phyloP scores from a whole-genome alignment of 92 coral and sea anemone species.

The Zoanthus gigantus region DNA sequence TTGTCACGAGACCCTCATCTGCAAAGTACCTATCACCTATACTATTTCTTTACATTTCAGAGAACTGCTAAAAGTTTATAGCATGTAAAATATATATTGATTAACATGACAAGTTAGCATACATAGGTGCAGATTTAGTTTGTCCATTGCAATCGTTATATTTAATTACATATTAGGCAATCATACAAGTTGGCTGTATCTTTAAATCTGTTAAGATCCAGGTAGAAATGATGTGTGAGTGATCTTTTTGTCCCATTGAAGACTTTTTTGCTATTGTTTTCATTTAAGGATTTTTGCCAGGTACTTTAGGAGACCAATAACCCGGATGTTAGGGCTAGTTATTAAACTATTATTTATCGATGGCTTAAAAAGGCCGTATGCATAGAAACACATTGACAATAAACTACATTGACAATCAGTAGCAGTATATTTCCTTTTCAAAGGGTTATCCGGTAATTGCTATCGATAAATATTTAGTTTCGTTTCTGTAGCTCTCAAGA shows the following conservation, averaged over 20 bases:
- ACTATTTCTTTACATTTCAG: not conserved
- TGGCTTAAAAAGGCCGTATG: not conserved
- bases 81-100: constrained; percentile 12
- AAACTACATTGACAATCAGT: too few relatives aligned
- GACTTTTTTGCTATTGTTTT: not conserved
- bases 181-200: not conserved
- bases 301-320: not conserved
- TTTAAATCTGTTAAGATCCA: not conserved
- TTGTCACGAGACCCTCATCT: too few relatives aligned
- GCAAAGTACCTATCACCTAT: too few relatives aligned
- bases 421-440: too few relatives aligned
- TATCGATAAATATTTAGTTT: too few relatives aligned
- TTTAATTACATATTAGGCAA: not conserved
- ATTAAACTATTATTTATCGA: not conserved
- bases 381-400: not conserved
- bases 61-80: not conserved
- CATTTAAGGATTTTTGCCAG: not conserved
- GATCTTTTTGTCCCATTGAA: not conserved
- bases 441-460: too few relatives aligned
- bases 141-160: not conserved
- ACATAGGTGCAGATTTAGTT: constrained; percentile 2
- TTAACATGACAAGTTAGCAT: not conserved
- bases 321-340: not conserved
- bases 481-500: too few relatives aligned
- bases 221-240: not conserved